These are phyloP conservation scores for Pimpla rufipes DNA, from an alignment of 2,888 invertebrate species.

Conservation along the genomic window DNA sequence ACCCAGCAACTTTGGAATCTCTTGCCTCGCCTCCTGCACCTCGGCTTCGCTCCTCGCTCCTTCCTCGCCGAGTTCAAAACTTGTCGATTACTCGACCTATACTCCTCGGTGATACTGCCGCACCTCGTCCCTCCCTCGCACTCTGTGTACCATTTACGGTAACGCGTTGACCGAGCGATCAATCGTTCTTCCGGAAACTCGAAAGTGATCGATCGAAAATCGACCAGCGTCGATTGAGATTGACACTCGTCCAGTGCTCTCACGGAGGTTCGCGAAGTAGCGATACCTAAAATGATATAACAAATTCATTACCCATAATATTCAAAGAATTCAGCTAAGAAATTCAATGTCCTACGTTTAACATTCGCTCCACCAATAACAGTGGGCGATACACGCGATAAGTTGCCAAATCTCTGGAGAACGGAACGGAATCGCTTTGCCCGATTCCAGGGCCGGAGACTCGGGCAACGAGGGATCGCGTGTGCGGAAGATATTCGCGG, in stretches of 20 bases:
- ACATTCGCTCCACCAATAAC: too few species aligned
- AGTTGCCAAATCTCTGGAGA: slow-evolving; percentile 9
- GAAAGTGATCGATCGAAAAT: not conserved
- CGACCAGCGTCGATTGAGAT: not conserved
- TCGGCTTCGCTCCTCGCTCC: not conserved
- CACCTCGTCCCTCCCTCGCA: not conserved
- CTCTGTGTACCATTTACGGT: not conserved
- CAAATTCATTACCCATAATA: too few species aligned
- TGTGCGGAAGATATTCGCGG: slow-evolving; percentile 51
- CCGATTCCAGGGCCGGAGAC: slow-evolving; percentile 13
- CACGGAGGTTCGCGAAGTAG: too few species aligned
- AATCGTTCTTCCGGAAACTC: not conserved
- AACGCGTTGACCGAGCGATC: not conserved
- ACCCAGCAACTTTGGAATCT: slow-evolving; percentile 33
- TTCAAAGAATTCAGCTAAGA: too few species aligned
- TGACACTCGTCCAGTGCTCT: not conserved
- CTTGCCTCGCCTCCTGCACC: not conserved
- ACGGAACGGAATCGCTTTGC: slow-evolving; percentile 20
- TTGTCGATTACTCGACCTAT: slow-evolving; percentile 16
- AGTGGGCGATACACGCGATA: not conserved
- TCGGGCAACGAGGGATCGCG: slow-evolving; percentile 29
- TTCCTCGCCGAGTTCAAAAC: not conserved
- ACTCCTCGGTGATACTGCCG: not conserved
- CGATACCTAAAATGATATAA: too few species aligned
- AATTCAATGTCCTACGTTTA: too few species aligned